phyloP scores from a whole-genome alignment of 2,888 invertebrate genomes.

The Caenorhabditis japonica region DNA sequence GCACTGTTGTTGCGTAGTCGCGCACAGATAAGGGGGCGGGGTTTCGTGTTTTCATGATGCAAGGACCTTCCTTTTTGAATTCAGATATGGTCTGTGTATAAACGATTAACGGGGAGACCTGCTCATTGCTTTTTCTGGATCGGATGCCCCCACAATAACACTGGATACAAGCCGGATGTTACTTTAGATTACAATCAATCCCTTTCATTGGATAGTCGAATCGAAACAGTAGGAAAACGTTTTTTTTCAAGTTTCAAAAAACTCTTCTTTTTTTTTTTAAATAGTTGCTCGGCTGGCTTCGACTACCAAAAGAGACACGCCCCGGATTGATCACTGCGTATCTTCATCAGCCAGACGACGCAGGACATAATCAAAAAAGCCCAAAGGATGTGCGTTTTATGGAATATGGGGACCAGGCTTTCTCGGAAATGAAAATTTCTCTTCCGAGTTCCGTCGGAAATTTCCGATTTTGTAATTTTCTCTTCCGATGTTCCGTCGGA shows the following conservation, averaged over 20 bases:
- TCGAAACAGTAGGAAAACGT: constrained; percentile 58
- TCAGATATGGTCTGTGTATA: constrained; percentile 72
- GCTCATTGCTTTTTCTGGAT: constrained; percentile 72
- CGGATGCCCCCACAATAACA: constrained; percentile 65
- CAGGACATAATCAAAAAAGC: constrained; percentile 63
- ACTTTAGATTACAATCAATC: constrained; percentile 65
- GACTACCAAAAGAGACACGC: constrained; percentile 47
- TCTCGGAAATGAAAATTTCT: too few species aligned
- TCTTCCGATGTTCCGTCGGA: too few species aligned
- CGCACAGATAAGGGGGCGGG: too few species aligned
- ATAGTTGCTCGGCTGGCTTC: constrained; percentile 59
- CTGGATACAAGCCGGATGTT: constrained; percentile 64
- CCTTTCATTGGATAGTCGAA: constrained; percentile 60
- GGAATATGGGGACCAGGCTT: too few species aligned
- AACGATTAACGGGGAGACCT: constrained; percentile 56
- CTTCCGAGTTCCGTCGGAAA: too few species aligned
- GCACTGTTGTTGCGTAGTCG: too few species aligned
- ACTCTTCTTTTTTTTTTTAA: not conserved
- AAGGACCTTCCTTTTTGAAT: too few species aligned
- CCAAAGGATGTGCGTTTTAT: constrained; percentile 11
- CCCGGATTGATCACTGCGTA: constrained; percentile 72
- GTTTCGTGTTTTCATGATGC: too few species aligned
- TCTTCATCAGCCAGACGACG: constrained; percentile 72
- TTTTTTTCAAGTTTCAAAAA: not conserved
- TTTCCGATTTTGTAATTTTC: too few species aligned